A percentile compares a stretch with the other conserved stretches of the same genome.
Evolutionary conservation across 1,140 invertebrate genomes (phyloP).

Genomic region (Lepidurus packardi): DNA sequence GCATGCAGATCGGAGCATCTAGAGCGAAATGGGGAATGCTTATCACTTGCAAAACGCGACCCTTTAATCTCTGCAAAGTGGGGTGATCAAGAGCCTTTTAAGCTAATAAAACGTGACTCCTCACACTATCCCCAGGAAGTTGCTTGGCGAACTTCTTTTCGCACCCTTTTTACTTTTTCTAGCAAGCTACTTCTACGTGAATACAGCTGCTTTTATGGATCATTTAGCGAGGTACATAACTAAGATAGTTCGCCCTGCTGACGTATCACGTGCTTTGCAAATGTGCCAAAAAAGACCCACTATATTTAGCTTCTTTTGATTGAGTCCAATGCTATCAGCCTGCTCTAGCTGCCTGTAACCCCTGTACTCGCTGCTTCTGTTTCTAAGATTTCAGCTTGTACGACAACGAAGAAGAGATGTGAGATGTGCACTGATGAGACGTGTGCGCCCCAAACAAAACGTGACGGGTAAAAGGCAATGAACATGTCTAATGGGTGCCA

Average conservation of each 20-base stretch:
- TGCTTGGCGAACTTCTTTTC: no score
- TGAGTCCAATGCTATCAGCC: neutral
- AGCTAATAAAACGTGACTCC: no score
- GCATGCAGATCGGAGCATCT: no score
- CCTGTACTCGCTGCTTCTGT: neutral
- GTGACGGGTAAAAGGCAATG: neutral
- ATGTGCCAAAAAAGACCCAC: slow-evolving; percentile 11
- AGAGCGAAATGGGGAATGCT: no score
- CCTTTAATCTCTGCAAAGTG: no score
- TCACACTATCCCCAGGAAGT: no score
- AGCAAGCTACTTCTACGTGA: no score
- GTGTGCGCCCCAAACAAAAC: neutral
- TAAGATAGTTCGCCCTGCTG: neutral
- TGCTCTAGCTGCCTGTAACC: neutral
- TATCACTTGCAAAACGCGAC: no score
- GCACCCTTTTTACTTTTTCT: no score
- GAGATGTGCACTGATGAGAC: neutral
- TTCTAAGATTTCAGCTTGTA: neutral
- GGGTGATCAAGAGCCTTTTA: no score
- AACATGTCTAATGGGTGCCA: neutral
- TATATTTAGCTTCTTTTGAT: slow-evolving; percentile 18
- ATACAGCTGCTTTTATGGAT: neutral
- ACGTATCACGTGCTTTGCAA: slow-evolving; percentile 13
- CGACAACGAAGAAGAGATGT: neutral
- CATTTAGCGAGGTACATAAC: neutral